These are phyloP conservation scores for Diaperis boleti DNA, from an alignment of 2,888 invertebrate genomes.

Conservation along the genomic window DNA sequence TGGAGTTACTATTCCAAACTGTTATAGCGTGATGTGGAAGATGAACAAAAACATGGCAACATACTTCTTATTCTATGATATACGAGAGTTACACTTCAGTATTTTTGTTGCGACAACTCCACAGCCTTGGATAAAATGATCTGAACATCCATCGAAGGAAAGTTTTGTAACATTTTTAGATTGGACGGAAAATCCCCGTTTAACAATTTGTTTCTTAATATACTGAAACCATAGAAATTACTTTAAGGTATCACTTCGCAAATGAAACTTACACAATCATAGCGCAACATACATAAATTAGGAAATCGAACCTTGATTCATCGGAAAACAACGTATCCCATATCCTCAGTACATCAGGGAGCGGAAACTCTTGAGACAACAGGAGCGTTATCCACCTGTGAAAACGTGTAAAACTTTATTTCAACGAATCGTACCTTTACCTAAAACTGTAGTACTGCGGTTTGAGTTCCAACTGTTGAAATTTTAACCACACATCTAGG, in stretches of 20 bases:
- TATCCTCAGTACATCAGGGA: conserved; percentile 96
- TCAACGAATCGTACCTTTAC: conserved; percentile 62
- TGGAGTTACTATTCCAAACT: too few relatives aligned
- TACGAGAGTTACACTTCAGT: too few relatives aligned
- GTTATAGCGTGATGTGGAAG: not conserved
- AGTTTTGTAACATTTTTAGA: conserved; percentile 94
- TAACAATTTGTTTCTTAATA: conserved; percentile 85
- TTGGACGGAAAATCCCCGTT: conserved; percentile 92
- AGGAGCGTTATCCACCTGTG: conserved; percentile 93
- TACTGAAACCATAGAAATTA: conserved; percentile 68
- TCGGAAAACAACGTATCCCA: conserved; percentile 98
- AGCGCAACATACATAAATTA: conserved; percentile 94
- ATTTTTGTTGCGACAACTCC: conserved; percentile 68
- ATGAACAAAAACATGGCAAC: conserved; percentile 7
- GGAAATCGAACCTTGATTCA: conserved; percentile 87
- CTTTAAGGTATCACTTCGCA: not conserved
- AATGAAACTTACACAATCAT: conserved; percentile 91
- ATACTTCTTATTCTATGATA: too few relatives aligned
- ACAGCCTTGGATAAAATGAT: conserved; percentile 84
- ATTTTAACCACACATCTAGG: conserved; percentile 78
- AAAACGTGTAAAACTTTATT: not conserved
- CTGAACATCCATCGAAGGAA: conserved; percentile 90
- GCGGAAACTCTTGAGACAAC: conserved; percentile 95
- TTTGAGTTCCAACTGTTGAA: conserved; percentile 87
- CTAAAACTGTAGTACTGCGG: conserved; percentile 98